Evolutionary conservation across 2,113 vertebrate genomes (phyloP).

Genomic region (Lagopus muta): DNA sequence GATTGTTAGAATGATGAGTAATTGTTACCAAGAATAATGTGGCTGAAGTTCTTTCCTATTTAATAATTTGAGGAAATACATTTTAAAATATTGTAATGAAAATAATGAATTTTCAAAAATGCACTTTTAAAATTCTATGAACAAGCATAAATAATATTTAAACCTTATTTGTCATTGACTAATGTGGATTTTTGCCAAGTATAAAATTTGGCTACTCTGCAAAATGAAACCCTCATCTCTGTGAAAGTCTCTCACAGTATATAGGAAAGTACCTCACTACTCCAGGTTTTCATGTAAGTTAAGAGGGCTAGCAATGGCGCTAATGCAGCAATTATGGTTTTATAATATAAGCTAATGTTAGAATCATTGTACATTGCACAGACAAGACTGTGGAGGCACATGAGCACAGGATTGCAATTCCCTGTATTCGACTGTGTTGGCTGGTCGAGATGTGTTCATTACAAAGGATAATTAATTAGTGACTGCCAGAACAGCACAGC

Average conservation of each 20-base stretch:
- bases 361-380: not conserved
- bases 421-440: not conserved
- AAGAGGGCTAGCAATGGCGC: not conserved
- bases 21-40: not conserved
- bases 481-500: not conserved
- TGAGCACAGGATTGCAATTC: not conserved
- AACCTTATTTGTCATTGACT: not conserved
- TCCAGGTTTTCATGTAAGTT: not conserved
- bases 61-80: not conserved
- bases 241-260: not conserved
- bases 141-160: not conserved
- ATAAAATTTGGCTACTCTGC: not conserved
- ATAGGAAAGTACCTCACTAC: not conserved
- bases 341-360: not conserved
- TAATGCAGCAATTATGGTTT: rapidly evolving
- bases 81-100: not conserved
- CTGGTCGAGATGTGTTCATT: not conserved
- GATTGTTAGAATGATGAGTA: not conserved
- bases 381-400: not conserved
- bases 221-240: not conserved
- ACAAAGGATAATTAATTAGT: not conserved
- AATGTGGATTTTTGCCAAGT: not conserved
- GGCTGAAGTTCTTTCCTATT: not conserved
- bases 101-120: not conserved
- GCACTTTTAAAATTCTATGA: not conserved